These are phyloP conservation scores for Papilio helenus DNA, from an alignment of 1,140 invertebrate genomes.

Conservation along the genomic window DNA sequence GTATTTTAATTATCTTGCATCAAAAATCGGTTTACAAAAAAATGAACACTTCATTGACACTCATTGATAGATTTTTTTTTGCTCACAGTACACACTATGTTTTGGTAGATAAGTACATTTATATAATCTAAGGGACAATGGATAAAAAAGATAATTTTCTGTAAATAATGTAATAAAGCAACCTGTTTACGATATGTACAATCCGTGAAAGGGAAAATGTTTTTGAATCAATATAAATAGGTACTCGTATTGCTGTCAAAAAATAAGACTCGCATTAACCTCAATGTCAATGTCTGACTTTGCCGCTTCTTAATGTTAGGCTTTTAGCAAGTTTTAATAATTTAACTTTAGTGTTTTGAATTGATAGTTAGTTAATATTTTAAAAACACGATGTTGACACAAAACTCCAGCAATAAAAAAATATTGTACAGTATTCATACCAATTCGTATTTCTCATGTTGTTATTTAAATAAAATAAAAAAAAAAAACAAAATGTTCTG, in stretches of 20 bases:
- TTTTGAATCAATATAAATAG: too few relatives aligned
- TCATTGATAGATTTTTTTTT: background rate
- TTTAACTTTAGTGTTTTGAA: too few relatives aligned
- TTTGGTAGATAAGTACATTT: too few relatives aligned
- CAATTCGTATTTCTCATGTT: too few relatives aligned
- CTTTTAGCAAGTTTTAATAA: background rate
- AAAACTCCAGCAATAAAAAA: too few relatives aligned
- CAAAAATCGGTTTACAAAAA: background rate
- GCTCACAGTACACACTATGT: background rate
- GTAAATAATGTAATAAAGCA: background rate
- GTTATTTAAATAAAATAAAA: background rate
- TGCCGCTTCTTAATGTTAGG: background rate
- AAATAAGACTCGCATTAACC: too few relatives aligned
- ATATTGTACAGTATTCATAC: too few relatives aligned
- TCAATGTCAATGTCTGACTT: background rate
- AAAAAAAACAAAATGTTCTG: background rate
- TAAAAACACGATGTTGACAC: too few relatives aligned
- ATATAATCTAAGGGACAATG: background rate
- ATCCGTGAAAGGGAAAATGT: background rate
- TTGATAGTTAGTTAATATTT: too few relatives aligned
- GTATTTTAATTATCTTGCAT: background rate
- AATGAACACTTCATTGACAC: too few relatives aligned
- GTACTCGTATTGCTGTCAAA: too few relatives aligned
- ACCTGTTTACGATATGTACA: slow-evolving; percentile 3
- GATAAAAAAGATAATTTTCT: background rate